These are phyloP conservation scores for Melitaea cinxia DNA, from an alignment of 1,140 invertebrate species.

Conservation along the genomic window DNA sequence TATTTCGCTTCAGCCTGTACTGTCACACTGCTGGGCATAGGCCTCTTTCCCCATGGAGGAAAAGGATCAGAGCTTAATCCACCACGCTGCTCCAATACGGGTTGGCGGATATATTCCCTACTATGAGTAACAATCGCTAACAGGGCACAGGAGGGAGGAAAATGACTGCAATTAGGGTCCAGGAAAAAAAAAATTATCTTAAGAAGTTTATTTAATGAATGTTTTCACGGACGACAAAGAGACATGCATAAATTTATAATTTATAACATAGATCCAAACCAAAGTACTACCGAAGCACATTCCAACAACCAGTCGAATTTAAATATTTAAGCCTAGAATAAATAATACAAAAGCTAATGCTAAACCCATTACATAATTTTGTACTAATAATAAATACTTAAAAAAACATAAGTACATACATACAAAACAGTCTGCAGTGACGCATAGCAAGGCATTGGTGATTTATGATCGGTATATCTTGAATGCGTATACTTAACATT, in stretches of 20 bases:
- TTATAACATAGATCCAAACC: neutral
- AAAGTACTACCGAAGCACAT: neutral
- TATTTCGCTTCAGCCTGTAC: no score
- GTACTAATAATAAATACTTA: conserved; percentile 23
- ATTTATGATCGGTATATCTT: no score
- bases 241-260: neutral
- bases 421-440: neutral
- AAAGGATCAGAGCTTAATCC: no score
- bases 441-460: neutral
- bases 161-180: no score
- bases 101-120: no score
- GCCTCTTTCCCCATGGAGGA: no score
- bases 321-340: conserved; percentile 18
- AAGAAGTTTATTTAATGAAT: neutral
- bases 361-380: conserved; percentile 14
- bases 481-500: no score
- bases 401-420: conserved; percentile 18
- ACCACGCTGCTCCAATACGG: no score
- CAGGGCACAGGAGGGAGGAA: no score
- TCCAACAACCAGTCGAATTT: neutral
- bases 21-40: no score
- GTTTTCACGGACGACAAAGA: neutral
- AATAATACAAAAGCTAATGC: conserved; percentile 22
- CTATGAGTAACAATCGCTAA: no score
- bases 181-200: neutral